Base-by-base conservation (phyloP, 2,888 invertebrate species). In the Liodrosophila aerea region DNA sequence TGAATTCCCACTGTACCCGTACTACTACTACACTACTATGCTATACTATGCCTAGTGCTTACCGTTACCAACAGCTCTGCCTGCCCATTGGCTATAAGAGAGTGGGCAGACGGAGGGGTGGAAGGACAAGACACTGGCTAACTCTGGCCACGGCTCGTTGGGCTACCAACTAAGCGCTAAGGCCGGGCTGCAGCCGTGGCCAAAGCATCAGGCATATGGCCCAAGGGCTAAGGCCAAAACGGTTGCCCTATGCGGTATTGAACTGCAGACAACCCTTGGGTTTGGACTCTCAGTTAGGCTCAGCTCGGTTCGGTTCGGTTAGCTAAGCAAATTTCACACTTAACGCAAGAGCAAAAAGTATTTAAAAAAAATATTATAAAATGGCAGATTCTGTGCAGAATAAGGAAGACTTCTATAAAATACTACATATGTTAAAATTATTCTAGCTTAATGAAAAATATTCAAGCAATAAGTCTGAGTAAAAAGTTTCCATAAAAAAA, bases 271-370 rank as follows among this genome's bases (percentile, higher is more conserved):
- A 37, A 39, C 15, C 4, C 8, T 33, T 41, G 29, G 8, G 5
- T 16, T n/a, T n/a, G n/a, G n/a, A n/a, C n/a, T n/a, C n/a, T 37
- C 40, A 11, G 46, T 12, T 22, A 13, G 43, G 11, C 37, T 27
- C 39, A 64, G 52, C 47, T 16, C 13, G 39, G 41, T 52, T 56
- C 66, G 33, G 61, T 52, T 27, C 29, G 53, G 33, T 52, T 60
- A 40, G 58, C 76, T 52, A 63, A 50, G 71, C 76, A 62, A 78
- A 78, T 78, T 82, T 82, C 83, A 76, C 83, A 78, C 78, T 78
- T 78, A 27, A 41, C 30, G 56, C 71, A 16, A 15, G 16, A 37
- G 36, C 41, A 37, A 22, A 47, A 41, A 15, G 22, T 2, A 31
- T 13, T 12, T 8, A 16, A 16, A 51, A 16, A 27, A 22, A 43